Evolutionary conservation across 2,888 invertebrate genomes (phyloP).

Genomic region (Sphaerophoria taeniata): DNA sequence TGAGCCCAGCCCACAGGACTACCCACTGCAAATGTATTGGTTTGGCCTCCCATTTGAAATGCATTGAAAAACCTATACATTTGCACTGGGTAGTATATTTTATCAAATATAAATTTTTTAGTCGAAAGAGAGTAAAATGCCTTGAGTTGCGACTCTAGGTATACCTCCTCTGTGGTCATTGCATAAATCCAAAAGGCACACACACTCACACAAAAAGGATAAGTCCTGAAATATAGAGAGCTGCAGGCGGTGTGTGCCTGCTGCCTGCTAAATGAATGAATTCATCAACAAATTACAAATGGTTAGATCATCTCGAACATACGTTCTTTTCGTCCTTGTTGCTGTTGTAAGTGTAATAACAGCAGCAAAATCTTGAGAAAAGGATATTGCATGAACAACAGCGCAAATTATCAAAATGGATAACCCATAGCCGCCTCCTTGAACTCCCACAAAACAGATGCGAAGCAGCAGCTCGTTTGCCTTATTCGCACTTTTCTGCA

Average conservation of each 20-base stretch:
- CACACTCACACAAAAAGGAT: background rate
- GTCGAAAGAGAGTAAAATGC: too few species aligned
- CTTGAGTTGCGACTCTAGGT: too few species aligned
- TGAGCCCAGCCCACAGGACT: too few species aligned
- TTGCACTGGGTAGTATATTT: too few species aligned
- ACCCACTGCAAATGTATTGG: too few species aligned
- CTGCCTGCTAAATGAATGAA: conserved; percentile 34
- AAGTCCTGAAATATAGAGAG: background rate
- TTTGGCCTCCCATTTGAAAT: too few species aligned
- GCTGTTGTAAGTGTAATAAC: background rate
- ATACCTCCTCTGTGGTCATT: too few species aligned
- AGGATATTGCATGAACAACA: conserved; percentile 12
- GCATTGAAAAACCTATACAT: too few species aligned
- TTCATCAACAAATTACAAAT: conserved; percentile 49
- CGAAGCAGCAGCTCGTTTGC: conserved; percentile 32
- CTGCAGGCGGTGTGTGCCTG: conserved; percentile 25
- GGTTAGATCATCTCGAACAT: conserved; percentile 56
- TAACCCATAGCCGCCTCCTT: background rate
- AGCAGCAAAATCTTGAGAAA: conserved; percentile 9
- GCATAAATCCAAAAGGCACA: background rate
- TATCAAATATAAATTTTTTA: too few species aligned
- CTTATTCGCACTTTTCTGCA: conserved; percentile 51
- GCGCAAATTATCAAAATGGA: conserved; percentile 61
- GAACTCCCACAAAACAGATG: background rate
- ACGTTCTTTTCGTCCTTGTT: conserved; percentile 28